phyloP scores from a whole-genome alignment of 2,888 invertebrate species.

The Chrysopilus asiliformis region DNA sequence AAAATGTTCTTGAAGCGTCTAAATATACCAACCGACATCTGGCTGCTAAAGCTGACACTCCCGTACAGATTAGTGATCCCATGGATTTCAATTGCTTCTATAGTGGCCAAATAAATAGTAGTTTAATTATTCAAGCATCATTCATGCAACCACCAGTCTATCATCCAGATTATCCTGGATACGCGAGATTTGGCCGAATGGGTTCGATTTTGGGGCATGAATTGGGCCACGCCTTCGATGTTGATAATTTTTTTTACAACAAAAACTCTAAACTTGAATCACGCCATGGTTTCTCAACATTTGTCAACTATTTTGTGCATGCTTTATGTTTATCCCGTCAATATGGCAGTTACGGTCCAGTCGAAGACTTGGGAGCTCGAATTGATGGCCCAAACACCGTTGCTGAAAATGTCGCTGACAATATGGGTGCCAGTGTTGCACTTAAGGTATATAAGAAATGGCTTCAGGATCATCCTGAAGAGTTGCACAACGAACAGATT shows the following conservation, averaged over 20 bases:
- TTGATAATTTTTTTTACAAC: background rate
- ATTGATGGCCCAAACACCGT: background rate
- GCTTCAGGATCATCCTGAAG: background rate
- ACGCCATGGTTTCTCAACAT: background rate
- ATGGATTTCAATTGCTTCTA: no score
- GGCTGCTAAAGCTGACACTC: no score
- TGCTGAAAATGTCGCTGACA: background rate
- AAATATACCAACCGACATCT: no score
- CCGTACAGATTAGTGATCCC: no score
- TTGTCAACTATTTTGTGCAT: background rate
- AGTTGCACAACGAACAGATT: background rate
- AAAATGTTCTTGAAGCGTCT: no score
- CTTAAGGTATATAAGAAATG: background rate
- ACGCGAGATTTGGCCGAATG: background rate
- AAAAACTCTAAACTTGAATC: background rate
- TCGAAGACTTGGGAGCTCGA: background rate
- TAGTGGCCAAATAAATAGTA: no score
- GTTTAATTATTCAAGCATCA: no score
- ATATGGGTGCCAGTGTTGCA: background rate
- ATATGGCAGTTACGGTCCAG: background rate
- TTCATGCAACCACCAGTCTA: no score
- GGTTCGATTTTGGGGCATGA: background rate
- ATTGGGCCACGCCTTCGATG: background rate
- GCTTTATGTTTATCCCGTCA: background rate
- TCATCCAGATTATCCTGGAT: background rate